Evolutionary conservation across 2,797 vertebrate genomes (phyloP), one percentile per base, ranked within the genome.

Genomic region (Scomberomorus guttatus): DNA sequence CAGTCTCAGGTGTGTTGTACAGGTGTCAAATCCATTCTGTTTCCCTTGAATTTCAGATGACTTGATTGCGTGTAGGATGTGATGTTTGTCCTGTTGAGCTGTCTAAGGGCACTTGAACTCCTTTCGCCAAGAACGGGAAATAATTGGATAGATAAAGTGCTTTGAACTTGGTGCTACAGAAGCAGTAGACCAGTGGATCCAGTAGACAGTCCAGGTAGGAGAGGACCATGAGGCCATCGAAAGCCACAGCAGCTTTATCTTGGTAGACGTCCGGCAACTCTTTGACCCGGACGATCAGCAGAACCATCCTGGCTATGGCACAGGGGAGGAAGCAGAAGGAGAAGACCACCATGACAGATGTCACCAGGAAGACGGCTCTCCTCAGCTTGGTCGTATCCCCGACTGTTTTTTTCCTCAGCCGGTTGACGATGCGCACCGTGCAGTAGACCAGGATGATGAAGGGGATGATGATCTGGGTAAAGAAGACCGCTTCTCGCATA

Each of bases 131-230:
- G 73, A 75, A 95, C 0, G 94, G 93, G 50, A 94, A 93, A 67
- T 94, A 95, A 6, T 22, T 93, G 18, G 83, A 56, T 25, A 95
- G 32, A 25, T 95, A 96, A 6, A 95, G 37, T 0, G 61, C 61
- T 76, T 95, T 95, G 34, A 95, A 95, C 86, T 94, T 94, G 57
- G 93, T 95, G 88, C 93, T 96, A 52, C 94, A 93, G 85, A 96
- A 93, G 85, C 95, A 95, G 90, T 95, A 96, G 69, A 96, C 59
- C 1, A 95, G 85, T 0, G 95, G 95, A 42, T 96, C 95, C 72
- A 96, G 75, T 2, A 96, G 81, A 20, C 94, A 95, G 85, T 96
- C 95, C 62, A 95, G 66, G 85, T 93, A 95, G 73, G 95, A 96
- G 17, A 95, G 88, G 25, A 93, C 90, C 91, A 95, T 86, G 60